Percentiles rank a stretch among this genome's conserved stretches.
Conservation (phyloP, 2,888 invertebrate genomes). For the Lottia gigantea region DNA sequence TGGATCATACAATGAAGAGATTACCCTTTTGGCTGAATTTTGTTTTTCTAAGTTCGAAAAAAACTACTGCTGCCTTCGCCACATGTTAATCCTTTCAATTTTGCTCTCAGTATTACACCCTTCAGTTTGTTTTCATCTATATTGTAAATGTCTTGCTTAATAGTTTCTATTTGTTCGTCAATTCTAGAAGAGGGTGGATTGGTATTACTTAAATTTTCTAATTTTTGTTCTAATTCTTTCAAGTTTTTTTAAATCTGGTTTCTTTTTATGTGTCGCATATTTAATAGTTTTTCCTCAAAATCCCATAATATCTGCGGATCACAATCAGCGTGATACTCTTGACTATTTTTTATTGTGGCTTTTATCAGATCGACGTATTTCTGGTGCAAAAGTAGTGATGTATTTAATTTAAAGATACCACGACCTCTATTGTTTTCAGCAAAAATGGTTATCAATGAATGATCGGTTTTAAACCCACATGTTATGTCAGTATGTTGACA, state of each 20-base stretch:
- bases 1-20: neutral
- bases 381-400: constrained; percentile 3
- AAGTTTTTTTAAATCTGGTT: neutral
- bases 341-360: constrained; percentile 9
- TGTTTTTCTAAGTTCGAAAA: neutral
- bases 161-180: neutral
- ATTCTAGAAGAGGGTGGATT: neutral
- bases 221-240: neutral
- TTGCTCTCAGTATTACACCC: neutral
- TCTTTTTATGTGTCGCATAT: neutral
- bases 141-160: neutral
- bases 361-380: constrained; percentile 6
- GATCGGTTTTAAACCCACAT: neutral
- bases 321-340: no score
- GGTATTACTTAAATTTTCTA: neutral
- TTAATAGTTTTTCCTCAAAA: neutral
- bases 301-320: neutral
- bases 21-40: neutral
- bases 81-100: neutral
- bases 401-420: constrained; percentile 20
- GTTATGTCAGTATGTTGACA: neutral
- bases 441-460: neutral
- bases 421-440: constrained; percentile 3
- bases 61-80: neutral
- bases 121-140: constrained; percentile 5